phyloP scores from a whole-genome alignment of 2,888 invertebrate species.

The Acanthoscelides obtectus region DNA sequence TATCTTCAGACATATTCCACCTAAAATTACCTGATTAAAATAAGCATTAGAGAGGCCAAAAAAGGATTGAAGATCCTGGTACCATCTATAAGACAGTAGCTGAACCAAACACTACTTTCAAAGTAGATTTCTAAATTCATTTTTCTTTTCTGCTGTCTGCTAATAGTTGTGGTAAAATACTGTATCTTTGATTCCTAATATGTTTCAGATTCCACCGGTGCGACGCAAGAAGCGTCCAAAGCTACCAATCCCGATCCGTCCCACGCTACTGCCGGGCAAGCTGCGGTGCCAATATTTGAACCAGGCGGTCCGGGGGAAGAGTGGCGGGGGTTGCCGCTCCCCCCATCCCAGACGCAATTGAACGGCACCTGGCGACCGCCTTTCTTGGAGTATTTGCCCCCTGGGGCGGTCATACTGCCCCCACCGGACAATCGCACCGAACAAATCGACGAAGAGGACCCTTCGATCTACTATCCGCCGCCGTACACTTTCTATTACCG shows the following conservation, averaged over 20 bases:
- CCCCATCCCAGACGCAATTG: conserved; percentile 42
- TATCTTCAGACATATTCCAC: too few relatives aligned
- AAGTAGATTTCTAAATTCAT: too few relatives aligned
- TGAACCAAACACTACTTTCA: too few relatives aligned
- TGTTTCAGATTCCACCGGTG: neutral
- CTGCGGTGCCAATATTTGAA: conserved; percentile 60
- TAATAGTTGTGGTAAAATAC: too few relatives aligned
- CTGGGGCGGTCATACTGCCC: conserved; percentile 56
- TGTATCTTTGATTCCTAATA: too few relatives aligned
- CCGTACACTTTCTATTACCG: conserved; percentile 81
- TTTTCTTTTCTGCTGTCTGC: too few relatives aligned
- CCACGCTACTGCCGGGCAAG: conserved; percentile 64
- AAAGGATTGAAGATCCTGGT: too few relatives aligned
- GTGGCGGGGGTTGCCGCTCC: conserved; percentile 52
- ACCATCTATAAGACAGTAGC: too few relatives aligned
- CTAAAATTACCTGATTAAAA: too few relatives aligned
- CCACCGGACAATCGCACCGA: conserved; percentile 53
- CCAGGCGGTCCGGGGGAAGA: conserved; percentile 49
- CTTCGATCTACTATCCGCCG: conserved; percentile 86
- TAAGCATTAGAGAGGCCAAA: too few relatives aligned
- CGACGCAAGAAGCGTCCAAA: conserved; percentile 50
- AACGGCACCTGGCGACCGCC: conserved; percentile 45
- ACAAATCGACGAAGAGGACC: conserved; percentile 84
- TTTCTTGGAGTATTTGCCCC: conserved; percentile 55
- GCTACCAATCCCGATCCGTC: conserved; percentile 56